Evolutionary conservation across 2,888 invertebrate genomes (phyloP), one percentile per base, ranked within the genome.

Genomic region (Encarsia formosa): DNA sequence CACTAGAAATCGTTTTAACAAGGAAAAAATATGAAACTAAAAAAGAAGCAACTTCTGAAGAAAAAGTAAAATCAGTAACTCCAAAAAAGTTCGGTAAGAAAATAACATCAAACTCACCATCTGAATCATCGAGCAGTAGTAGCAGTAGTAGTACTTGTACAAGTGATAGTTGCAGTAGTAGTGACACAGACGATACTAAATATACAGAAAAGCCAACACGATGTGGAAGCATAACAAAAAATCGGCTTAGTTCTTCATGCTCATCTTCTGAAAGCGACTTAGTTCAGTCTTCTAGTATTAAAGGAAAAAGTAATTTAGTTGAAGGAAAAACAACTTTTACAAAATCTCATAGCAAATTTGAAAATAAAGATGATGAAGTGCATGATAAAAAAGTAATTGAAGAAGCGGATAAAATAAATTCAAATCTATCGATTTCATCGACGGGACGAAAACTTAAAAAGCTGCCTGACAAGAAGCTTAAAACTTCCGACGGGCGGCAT

Each of bases 401-500:
- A 4, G 45, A 52, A n/a, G 49, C 49, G 6, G 46, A 43, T 16
- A 59, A 61, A n/a, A 11, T 57, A 34, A 59, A 32, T 16, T 47
- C 35, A 18, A 29, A 45, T 54, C 54, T 45, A 29, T 54, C 52
- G 54, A 43, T 38, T 40, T 61, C 62, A 60, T 64, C 61, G 65
- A 69, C 68, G 63, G 75, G 74, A 64, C 76, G 76, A 69, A 78
- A 77, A 74, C 73, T 74, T 70, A 81, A 79, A 75, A 84, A 82
- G 81, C 81, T 83, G 81, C 83, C 84, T 74, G 85, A 85, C 77
- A 85, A 85, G 85, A 86, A 85, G 85, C 85, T 85, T 83, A 86
- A 85, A 85, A 85, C 85, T 85, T 85, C 85, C 84, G 85, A 85
- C 81, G 82, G 83, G 84, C 81, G 81, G 81, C 80, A 82, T 81